Base-by-base conservation (phyloP, 2,888 invertebrate genomes). In the Sarcophaga carnaria region DNA sequence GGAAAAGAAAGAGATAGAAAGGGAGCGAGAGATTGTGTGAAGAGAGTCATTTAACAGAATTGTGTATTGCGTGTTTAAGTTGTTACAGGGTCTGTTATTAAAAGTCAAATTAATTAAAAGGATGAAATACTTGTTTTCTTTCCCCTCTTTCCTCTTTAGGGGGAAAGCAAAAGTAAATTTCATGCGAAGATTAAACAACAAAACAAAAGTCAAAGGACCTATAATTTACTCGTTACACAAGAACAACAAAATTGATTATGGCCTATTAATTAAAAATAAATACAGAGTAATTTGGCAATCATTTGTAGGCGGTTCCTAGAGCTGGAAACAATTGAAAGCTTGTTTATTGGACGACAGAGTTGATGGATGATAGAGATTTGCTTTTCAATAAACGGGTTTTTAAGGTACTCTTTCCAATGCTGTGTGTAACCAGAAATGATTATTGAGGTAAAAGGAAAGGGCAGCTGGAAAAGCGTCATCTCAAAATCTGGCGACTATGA, bases 51-150 rank as follows among this genome's bases (percentile, higher is more conserved):
- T 62, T 62, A 62, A 54, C 54, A 54, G 4, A 10, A 37, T 37
- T 54, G 20, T 54, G 20, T 49, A 62, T 22, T 59, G 63, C 17
- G 8, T 79, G 11, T 22, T 25, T 4, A 67, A 14, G n/a, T 10
- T 27, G 11, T 14, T 25, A 0, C 2, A 14, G 11, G 14, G 60
- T 62, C 71, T 72, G 47, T 72, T 83, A 78, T 78, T 78, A 27
- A 78, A 83, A 83, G 76, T 72, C 66, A 69, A 63, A 25, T 83
- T 83, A 83, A 78, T 83, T 72, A 83, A 83, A 83, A 82, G 64
- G 47, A 12, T 54, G 17, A 54, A 37, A 37, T 6, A 1, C 37
- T 27, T 37, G 6, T 37, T 37, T 71, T 83, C 70, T 37, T 4
- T 20, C 17, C 22, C 1, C 17, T 67, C 8, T 6, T 62, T 22